phyloP scores from a whole-genome alignment of 2,113 vertebrate genomes.

The Pterophyllum scalare region DNA sequence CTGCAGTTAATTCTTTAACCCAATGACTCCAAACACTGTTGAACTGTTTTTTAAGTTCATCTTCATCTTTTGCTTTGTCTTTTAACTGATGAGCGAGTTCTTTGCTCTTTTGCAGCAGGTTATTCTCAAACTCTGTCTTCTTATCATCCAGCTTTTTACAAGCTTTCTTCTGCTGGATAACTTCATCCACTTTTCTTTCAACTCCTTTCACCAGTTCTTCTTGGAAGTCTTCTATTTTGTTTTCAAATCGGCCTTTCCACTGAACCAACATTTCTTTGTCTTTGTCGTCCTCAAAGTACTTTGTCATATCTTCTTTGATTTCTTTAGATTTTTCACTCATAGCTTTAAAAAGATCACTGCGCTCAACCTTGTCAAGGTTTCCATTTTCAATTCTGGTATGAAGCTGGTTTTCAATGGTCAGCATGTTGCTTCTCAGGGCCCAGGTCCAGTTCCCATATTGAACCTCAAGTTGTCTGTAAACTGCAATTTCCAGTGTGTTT shows the following conservation, averaged over 20 bases:
- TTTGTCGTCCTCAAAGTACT: conserved; percentile 10
- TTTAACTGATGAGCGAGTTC: conserved; percentile 41
- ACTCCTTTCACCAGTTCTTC: not conserved
- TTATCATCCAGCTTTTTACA: conserved; percentile 28
- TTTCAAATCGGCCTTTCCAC: conserved; percentile 40
- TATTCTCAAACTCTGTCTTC: conserved; percentile 35
- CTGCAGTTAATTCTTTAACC: not conserved
- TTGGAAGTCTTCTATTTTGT: conserved; percentile 39
- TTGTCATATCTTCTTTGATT: too few species aligned
- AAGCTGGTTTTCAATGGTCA: conserved; percentile 39
- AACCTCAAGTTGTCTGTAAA: conserved; percentile 50
- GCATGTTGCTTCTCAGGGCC: conserved; percentile 39
- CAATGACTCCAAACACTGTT: not conserved
- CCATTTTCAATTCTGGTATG: conserved; percentile 25
- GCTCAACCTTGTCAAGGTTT: not conserved
- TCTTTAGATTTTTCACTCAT: too few species aligned
- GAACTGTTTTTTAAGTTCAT: conserved; percentile 11
- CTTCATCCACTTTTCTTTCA: conserved; percentile 43
- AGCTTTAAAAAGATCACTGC: fast-evolving
- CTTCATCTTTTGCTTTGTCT: conserved; percentile 11
- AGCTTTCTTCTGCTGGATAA: conserved; percentile 42
- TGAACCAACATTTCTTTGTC: conserved; percentile 52
- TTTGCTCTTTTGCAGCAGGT: conserved; percentile 43
- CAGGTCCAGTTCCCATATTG: conserved; percentile 48
- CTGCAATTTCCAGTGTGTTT: conserved; percentile 44